phyloP scores from a whole-genome alignment of 2,888 invertebrate species.

The Zhuqinia jingwanae region DNA sequence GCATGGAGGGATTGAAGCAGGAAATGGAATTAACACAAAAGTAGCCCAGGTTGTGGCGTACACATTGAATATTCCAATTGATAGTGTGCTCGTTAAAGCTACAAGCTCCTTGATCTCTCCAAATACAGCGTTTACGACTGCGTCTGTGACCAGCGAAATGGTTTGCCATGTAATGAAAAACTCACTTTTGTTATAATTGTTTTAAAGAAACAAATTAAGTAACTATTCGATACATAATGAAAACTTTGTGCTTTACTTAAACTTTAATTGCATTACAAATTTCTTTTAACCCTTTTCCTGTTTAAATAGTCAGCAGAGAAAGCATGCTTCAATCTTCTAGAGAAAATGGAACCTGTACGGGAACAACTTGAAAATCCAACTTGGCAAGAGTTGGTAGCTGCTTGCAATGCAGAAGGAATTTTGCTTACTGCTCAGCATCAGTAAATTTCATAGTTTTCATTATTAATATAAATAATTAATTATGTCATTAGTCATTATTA shows the following conservation, averaged over 20 bases:
- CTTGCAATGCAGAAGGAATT: constrained; percentile 54
- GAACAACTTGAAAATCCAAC: constrained; percentile 78
- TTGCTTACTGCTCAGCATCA: constrained; percentile 75
- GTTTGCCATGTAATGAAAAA: constrained; percentile 34
- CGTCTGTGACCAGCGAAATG: constrained; percentile 80
- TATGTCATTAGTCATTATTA: too few species aligned
- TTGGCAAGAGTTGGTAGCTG: constrained; percentile 72
- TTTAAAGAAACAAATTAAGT: too few species aligned
- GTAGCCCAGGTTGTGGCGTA: constrained; percentile 81
- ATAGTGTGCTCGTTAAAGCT: constrained; percentile 80
- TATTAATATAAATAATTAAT: too few species aligned
- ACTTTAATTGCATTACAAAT: not conserved
- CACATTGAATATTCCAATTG: constrained; percentile 80
- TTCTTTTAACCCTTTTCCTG: not conserved
- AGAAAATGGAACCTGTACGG: constrained; percentile 80
- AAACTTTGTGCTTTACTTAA: too few species aligned
- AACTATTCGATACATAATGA: too few species aligned
- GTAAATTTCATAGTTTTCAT: constrained; percentile 64
- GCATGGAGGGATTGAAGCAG: constrained; percentile 81
- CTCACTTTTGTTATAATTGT: too few species aligned
- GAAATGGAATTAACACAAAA: constrained; percentile 83
- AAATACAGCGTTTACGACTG: constrained; percentile 80
- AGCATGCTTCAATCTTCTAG: constrained; percentile 80
- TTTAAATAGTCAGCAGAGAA: constrained; percentile 17
- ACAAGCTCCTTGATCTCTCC: constrained; percentile 79